Evolutionary conservation across 1,140 invertebrate species (phyloP), one percentile per base, ranked within the genome.

Genomic region (Dendroctonus valens): DNA sequence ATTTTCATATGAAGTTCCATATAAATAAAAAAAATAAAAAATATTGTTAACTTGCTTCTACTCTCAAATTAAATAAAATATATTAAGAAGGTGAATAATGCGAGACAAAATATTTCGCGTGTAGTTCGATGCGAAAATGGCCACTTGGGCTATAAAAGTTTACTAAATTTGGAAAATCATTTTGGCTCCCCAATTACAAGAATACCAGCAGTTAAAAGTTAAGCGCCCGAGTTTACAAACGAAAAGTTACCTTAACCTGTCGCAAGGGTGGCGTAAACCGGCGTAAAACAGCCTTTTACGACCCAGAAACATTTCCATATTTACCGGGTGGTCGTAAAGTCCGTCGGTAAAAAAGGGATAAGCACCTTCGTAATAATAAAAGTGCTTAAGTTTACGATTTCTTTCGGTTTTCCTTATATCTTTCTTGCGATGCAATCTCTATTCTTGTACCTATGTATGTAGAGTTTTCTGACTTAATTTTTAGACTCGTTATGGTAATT

Each of bases 291-390:
- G 26, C 14, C 50, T 39, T 63, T 63, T 63, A 54, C 60, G 60
- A 63, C 51, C 60, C 7, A 37, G 51, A 63, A 63, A 53, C 51
- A 63, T 63, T 63, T 63, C 60, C 60, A 63, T 63, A 63, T 63
- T 63, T 63, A 63, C 60, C 14, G 60, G 60, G 49, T 26, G 51
- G 15, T 44, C 40, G 60, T 63, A 63, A 63, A 59, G 48, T 49
- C 46, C 44, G 15, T n/a, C 58, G 58, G 58, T 59, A 59, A 59
- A 59, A 63, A 63, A 54, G 49, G 60, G 60, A 63, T 63, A 63
- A 63, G 60, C 50, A 63, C 51, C 41, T 53, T 44, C 40, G 51
- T 63, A 63, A 53, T 53, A 63, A 53, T 53, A 63, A 61, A 61
- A 39, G 60, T 54, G 9, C 50, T 53, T 54, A 53, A 44, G 59